Evolutionary conservation across 2,888 invertebrate species (phyloP).

Genomic region (Andrena minutula): DNA sequence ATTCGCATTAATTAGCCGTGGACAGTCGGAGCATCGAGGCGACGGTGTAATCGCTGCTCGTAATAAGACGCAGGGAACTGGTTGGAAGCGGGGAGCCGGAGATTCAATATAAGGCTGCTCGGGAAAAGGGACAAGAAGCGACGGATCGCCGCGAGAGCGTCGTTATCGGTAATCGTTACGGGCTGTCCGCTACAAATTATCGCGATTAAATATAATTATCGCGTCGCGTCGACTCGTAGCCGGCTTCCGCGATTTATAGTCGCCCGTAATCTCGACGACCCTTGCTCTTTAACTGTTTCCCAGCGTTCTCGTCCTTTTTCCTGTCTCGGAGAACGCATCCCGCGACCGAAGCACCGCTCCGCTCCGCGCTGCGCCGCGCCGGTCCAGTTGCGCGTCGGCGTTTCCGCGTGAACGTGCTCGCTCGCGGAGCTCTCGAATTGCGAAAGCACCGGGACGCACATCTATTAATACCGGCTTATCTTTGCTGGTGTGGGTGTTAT

Average conservation of each 20-base stretch:
- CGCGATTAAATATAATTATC: slow-evolving; percentile 41
- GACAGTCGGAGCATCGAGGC: not conserved
- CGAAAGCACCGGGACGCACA: slow-evolving; percentile 79
- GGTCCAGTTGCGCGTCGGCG: slow-evolving; percentile 6
- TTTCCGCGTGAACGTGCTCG: slow-evolving; percentile 38
- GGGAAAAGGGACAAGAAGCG: not conserved
- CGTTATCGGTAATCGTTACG: slow-evolving; percentile 31
- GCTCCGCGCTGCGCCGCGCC: not conserved
- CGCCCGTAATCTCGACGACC: slow-evolving; percentile 26
- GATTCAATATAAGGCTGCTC: slow-evolving; percentile 9
- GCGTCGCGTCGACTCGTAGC: slow-evolving; percentile 10
- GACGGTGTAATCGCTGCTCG: slow-evolving; percentile 18
- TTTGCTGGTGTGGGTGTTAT: slow-evolving; percentile 84
- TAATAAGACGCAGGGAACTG: slow-evolving; percentile 32
- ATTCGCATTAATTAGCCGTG: slow-evolving; percentile 37
- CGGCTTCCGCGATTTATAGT: slow-evolving; percentile 22
- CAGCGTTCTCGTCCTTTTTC: not conserved
- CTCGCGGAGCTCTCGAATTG: slow-evolving; percentile 60
- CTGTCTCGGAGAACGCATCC: slow-evolving; percentile 17
- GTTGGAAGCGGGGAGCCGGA: slow-evolving; percentile 3
- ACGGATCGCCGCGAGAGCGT: slow-evolving; percentile 9
- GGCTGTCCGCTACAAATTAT: slow-evolving; percentile 39
- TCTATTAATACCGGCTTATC: slow-evolving; percentile 82
- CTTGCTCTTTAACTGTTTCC: slow-evolving; percentile 41
- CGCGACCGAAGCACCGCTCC: not conserved